These are phyloP conservation scores for Carcina quercana DNA, from an alignment of 2,888 invertebrate genomes.

Conservation along the genomic window DNA sequence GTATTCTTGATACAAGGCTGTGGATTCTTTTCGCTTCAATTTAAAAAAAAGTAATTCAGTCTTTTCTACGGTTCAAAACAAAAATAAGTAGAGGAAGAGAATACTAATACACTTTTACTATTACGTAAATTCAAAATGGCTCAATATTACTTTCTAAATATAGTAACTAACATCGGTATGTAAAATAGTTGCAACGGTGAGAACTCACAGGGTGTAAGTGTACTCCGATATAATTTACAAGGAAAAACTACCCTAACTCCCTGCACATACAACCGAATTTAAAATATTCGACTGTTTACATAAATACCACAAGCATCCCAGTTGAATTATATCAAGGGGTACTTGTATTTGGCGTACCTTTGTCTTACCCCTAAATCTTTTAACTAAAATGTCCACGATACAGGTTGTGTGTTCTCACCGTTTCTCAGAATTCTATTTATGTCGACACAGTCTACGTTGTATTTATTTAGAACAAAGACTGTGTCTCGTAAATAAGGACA, in stretches of 20 bases:
- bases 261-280: no score
- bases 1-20: slow-evolving; percentile 58
- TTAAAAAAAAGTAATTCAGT: slow-evolving; percentile 57
- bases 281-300: no score
- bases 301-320: no score
- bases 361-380: no score
- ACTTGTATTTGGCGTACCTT: no score
- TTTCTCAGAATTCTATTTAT: slow-evolving; percentile 33
- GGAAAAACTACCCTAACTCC: no score
- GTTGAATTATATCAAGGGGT: no score
- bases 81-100: slow-evolving; percentile 49
- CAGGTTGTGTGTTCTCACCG: slow-evolving; percentile 40
- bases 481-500: slow-evolving; percentile 40
- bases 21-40: slow-evolving; percentile 45
- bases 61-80: slow-evolving; percentile 59
- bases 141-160: slow-evolving; percentile 52
- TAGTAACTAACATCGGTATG: slow-evolving; percentile 70
- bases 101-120: slow-evolving; percentile 36
- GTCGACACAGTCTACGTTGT: slow-evolving; percentile 23
- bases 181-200: slow-evolving; percentile 61
- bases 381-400: slow-evolving; percentile 14
- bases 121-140: slow-evolving; percentile 58
- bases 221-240: no score
- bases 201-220: slow-evolving; percentile 37
- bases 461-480: slow-evolving; percentile 26